Base-by-base conservation (phyloP, 2,888 invertebrate genomes). In the Trisateles emortualis region DNA sequence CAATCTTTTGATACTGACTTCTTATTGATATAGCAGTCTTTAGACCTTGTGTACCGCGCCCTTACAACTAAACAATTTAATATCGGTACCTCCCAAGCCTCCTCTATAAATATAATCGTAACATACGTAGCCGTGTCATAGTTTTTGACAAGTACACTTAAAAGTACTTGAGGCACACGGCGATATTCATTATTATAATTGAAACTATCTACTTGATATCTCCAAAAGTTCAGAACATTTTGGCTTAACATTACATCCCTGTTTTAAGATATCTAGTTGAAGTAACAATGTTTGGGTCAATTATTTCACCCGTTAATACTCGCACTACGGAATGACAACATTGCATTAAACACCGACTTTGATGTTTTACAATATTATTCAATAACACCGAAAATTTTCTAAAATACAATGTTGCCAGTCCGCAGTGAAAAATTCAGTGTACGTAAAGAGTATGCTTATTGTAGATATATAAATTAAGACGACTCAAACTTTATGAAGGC, bases 121-220 rank as follows among this genome's bases (percentile, higher is more conserved):
- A 42, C 24, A 11, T 26, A 36, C 19, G 30, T 29, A 35, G 46
- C 44, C 51, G 43, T 38, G 48, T 48, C 45, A 41, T 46, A 30
- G 36, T 53, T 41, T 43, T 52, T 36, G 46, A 11, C 53, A 40
- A 64, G 50, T 50, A 56, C 61, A 46, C 51, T 40, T 29, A 32
- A 24, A 35, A 47, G 61, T 46, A 55, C 40, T 48, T 26, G 59
- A 59, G 56, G 48, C 52, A 61, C 58, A 39, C 55, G 38, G 44
- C 57, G 35, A 47, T 47, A 59, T 49, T 66, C 30, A 26, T 49
- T 14, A 26, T 26, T 51, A 51, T 47, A 53, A 60, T 52, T 53
- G 52, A 42, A 58, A 53, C 60, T 58, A 70, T 66, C 70, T 64
- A 64, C 68, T 68, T 45, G 57, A 56, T 65, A 62, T 69, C 55